These are phyloP conservation scores for Caenorhabditis uteleia DNA, from an alignment of 2,888 invertebrate genomes.

Conservation along the genomic window DNA sequence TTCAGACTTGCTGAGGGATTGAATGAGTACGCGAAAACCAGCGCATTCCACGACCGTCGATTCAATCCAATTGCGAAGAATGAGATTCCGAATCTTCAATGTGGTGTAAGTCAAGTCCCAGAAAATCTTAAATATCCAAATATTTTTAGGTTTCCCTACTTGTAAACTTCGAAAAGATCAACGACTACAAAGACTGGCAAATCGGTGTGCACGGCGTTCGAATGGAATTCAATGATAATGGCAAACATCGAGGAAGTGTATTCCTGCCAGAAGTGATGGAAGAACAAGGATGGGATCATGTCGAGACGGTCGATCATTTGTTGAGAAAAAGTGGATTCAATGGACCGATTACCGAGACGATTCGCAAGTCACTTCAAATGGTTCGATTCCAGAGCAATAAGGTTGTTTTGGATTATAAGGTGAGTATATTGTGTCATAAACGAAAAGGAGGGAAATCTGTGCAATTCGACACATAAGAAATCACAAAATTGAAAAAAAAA, in stretches of 20 bases:
- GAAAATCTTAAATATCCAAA: not conserved
- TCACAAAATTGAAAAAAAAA: no score
- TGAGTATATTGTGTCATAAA: no score
- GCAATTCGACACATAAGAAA: no score
- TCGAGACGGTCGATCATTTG: slow-evolving; percentile 95
- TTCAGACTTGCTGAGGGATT: slow-evolving; percentile 50
- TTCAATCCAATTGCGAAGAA: slow-evolving; percentile 93
- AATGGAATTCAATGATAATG: slow-evolving; percentile 92
- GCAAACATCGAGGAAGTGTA: slow-evolving; percentile 83
- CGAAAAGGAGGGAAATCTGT: no score
- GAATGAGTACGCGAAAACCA: slow-evolving; percentile 63
- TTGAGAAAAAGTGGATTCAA: slow-evolving; percentile 96
- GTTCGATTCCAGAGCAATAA: slow-evolving; percentile 66
- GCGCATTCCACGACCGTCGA: slow-evolving; percentile 92
- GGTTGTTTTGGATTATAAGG: slow-evolving; percentile 54
- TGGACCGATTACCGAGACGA: slow-evolving; percentile 75
- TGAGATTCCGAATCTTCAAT: slow-evolving; percentile 80
- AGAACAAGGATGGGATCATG: slow-evolving; percentile 99
- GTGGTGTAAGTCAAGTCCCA: slow-evolving; percentile 46
- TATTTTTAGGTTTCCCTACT: slow-evolving; percentile 87
- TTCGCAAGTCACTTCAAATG: slow-evolving; percentile 51
- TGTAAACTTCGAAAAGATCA: slow-evolving; percentile 92
- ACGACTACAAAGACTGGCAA: slow-evolving; percentile 94
- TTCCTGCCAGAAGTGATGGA: slow-evolving; percentile 96
- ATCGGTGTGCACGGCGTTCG: slow-evolving; percentile 82